Evolutionary conservation across 2,888 invertebrate genomes (phyloP), one percentile per base, ranked within the genome.

Genomic region (Acleris literana): DNA sequence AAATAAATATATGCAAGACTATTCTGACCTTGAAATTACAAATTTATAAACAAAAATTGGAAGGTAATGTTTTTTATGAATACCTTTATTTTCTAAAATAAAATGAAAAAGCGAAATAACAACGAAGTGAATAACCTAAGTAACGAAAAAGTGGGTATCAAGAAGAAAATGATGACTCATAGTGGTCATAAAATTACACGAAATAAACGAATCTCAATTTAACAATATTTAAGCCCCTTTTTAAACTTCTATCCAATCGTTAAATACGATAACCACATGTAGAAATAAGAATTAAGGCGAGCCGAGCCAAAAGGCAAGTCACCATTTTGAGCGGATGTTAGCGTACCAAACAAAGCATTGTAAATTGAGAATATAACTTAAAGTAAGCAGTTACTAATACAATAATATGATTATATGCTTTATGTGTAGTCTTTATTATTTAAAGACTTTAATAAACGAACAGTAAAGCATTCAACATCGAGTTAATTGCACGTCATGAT

Each of bases 251-350:
- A 39, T 39, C 39, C 11, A 44, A 16, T 33, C 13, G 29, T 17
- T 39, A 56, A 56, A 51, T 5, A 13, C 25, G 18, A 55, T 46
- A 29, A 46, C 46, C 61, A 33, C 3, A 53, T 46, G 46, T 56
- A 33, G 22, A 66, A 62, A 48, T 48, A 66, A 62, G 25, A 66
- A 39, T 18, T n/a, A 70, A 75, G 73, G 33, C 25, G 39, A 61
- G 29, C 67, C 75, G 80, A 82, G 74, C 76, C 80, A 86, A 88
- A 88, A 84, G 84, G 87, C 88, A 90, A 90, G 94, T 90, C 94
- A 94, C 94, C 94, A 94, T 94, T 94, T 94, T 94, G 94, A 94
- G 93, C 94, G 93, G 93, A 92, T 89, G 88, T 91, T 86, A 86
- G 83, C 82, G 84, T 82, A 86, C 80, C 86, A 81, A 87, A 92